A percentile compares a stretch with the other conserved stretches of the same genome.
Evolutionary conservation across 1,140 invertebrate genomes (phyloP).

Genomic region (Anastrepha ludens): DNA sequence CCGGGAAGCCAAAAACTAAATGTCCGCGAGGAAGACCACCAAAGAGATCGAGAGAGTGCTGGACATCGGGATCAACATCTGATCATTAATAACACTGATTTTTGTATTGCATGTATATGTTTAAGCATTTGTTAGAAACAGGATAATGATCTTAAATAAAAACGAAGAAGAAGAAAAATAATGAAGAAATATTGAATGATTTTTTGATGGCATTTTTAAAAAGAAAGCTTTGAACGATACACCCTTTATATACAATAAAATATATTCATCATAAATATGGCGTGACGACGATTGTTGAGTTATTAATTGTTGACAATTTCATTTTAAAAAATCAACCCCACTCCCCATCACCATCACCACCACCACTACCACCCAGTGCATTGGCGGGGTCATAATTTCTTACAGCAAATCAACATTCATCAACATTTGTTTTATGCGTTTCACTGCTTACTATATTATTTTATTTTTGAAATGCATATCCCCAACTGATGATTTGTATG

Average conservation of each 20-base stretch:
- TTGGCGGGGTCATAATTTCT: background rate
- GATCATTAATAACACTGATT: too few relatives aligned
- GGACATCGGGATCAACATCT: too few relatives aligned
- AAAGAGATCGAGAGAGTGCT: too few relatives aligned
- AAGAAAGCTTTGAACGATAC: too few relatives aligned
- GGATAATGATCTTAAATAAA: too few relatives aligned
- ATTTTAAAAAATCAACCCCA: background rate
- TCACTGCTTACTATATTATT: background rate
- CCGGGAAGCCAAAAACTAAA: too few relatives aligned
- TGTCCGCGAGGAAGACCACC: too few relatives aligned
- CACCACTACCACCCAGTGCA: background rate
- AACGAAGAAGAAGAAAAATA: too few relatives aligned
- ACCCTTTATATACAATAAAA: background rate
- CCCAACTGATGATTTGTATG: background rate
- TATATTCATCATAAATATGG: conserved; percentile 1
- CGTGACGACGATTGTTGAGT: background rate
- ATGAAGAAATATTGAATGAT: too few relatives aligned
- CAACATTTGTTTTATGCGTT: background rate
- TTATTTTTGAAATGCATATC: background rate
- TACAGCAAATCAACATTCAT: background rate
- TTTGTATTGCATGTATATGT: too few relatives aligned
- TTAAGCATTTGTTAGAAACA: too few relatives aligned
- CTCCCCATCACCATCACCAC: background rate
- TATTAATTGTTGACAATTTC: conserved; percentile 36
- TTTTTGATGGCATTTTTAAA: too few relatives aligned